Conservation (phyloP, 2,888 invertebrate genomes). For the Tetragnatha montana region DNA sequence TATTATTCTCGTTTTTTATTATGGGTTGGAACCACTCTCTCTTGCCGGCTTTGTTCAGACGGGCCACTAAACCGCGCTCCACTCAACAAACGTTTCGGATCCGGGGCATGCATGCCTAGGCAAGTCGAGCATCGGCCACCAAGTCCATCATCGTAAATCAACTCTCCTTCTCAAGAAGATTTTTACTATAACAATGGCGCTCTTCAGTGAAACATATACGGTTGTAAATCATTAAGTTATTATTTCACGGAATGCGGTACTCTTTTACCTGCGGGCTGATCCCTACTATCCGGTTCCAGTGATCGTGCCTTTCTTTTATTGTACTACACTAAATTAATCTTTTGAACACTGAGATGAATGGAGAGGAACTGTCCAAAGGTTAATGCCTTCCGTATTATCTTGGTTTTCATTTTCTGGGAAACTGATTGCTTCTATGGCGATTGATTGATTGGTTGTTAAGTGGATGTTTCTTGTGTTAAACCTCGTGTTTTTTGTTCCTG, state of each 20-base stretch:
- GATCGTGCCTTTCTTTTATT: background rate
- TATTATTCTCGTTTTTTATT: conserved; percentile 11
- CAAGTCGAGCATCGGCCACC: conserved; percentile 38
- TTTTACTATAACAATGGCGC: conserved; percentile 34
- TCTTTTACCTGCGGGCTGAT: background rate
- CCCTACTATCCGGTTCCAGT: background rate
- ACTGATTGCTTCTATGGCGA: no score
- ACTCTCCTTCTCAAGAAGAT: background rate
- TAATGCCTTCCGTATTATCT: background rate
- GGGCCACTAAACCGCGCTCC: conserved; percentile 49
- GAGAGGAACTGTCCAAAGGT: background rate
- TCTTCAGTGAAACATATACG: background rate
- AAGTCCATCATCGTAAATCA: conserved; percentile 46
- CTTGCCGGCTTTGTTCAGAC: background rate
- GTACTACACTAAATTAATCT: background rate
- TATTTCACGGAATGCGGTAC: background rate
- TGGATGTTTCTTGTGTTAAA: no score
- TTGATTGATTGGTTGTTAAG: no score
- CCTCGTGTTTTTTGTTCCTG: no score
- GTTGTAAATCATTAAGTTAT: conserved; percentile 24
- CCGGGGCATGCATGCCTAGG: conserved; percentile 51
- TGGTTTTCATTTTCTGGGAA: no score
- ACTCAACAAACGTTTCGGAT: conserved; percentile 20
- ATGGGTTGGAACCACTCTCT: conserved; percentile 31
- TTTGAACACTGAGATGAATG: background rate